Evolutionary conservation across 2,888 invertebrate genomes (phyloP).

Genomic region (Marasmarcha lunaedactyla): DNA sequence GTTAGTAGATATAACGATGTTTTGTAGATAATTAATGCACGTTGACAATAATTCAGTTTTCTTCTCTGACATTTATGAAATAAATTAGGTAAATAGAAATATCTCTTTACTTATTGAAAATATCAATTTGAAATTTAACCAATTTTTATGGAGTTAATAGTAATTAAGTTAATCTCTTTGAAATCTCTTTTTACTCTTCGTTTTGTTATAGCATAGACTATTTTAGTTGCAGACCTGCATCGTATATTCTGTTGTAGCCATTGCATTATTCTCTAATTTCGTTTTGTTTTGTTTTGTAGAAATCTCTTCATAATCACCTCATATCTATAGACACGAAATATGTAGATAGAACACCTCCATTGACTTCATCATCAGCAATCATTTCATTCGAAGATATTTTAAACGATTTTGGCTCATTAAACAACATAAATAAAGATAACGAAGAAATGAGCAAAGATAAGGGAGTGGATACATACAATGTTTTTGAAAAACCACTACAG

Average conservation of each 20-base stretch:
- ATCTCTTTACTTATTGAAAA: no score
- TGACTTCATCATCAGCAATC: neutral
- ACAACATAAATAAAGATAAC: slow-evolving; percentile 12
- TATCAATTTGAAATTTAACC: no score
- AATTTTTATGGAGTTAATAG: no score
- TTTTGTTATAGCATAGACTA: no score
- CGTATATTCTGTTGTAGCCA: neutral
- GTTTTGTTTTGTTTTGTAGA: slow-evolving; percentile 5
- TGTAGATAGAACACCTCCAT: neutral
- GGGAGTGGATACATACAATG: slow-evolving; percentile 3
- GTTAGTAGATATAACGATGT: no score
- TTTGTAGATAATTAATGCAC: no score
- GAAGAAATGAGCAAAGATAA: slow-evolving; percentile 9
- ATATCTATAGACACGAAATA: slow-evolving; percentile 32
- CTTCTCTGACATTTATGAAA: no score
- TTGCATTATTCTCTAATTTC: neutral
- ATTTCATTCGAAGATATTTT: slow-evolving; percentile 33
- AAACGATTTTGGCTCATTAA: slow-evolving; percentile 42
- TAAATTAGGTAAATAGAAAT: no score
- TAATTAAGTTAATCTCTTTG: no score
- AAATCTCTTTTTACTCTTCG: no score
- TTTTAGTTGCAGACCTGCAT: no score
- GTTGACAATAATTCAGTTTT: no score
- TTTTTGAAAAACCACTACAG: slow-evolving; percentile 27
- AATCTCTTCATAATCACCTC: slow-evolving; percentile 30